Conservation (phyloP, 1,140 invertebrate genomes). For the Dryas iulia region DNA sequence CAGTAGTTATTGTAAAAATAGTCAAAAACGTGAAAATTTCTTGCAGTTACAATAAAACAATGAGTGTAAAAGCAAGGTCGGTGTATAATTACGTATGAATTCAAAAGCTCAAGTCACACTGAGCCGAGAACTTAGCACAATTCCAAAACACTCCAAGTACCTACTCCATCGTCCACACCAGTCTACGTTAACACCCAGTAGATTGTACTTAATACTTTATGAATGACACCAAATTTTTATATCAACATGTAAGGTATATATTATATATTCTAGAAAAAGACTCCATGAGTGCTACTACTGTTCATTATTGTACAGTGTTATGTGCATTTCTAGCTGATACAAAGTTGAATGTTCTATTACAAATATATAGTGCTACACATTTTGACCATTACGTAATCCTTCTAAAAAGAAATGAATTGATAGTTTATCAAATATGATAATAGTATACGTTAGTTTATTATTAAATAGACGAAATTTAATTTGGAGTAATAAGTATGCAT, state of each 20-base stretch:
- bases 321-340: neutral
- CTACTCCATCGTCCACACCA: conserved; percentile 30
- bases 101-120: conserved; percentile 21
- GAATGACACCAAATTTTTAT: neutral
- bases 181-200: conserved; percentile 21
- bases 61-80: conserved; percentile 28
- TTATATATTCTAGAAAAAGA: neutral
- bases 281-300: neutral
- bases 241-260: neutral
- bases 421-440: neutral
- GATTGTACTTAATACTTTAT: neutral
- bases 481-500: neutral
- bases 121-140: conserved; percentile 48
- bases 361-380: neutral
- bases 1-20: conserved; percentile 33
- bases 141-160: conserved; percentile 33
- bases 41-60: conserved; percentile 12
- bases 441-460: neutral
- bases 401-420: neutral
- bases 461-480: neutral
- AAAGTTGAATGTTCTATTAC: neutral
- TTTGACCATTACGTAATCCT: neutral
- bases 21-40: conserved; percentile 30
- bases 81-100: conserved; percentile 20
- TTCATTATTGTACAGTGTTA: neutral